A percentile compares a stretch with the other conserved stretches of the same genome.
Conservation (phyloP, 2,888 invertebrate species). For the Pyrrhia umbra region DNA sequence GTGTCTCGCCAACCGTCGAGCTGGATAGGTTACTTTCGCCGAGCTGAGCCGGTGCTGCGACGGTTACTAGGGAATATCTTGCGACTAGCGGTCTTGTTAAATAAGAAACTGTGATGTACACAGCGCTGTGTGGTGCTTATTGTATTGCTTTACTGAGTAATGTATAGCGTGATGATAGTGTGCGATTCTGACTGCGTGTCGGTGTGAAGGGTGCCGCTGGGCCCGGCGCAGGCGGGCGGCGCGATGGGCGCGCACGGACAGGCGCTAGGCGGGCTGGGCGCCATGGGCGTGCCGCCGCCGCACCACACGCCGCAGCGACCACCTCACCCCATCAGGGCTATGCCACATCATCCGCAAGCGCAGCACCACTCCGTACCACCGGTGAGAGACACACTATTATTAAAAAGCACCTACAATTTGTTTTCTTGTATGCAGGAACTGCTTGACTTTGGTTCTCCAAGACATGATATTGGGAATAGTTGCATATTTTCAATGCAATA, state of each 20-base stretch:
- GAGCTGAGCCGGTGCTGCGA: slow-evolving; percentile 29
- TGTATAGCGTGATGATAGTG: slow-evolving; percentile 37
- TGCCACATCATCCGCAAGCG: slow-evolving; percentile 81
- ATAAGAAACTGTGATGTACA: slow-evolving; percentile 49
- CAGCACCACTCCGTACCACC: slow-evolving; percentile 83
- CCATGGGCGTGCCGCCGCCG: slow-evolving; percentile 76
- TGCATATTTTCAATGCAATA: too few species aligned
- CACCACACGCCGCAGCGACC: slow-evolving; percentile 73
- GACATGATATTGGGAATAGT: too few species aligned
- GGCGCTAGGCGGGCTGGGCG: slow-evolving; percentile 77
- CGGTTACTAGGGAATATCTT: slow-evolving; percentile 19
- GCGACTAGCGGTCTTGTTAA: slow-evolving; percentile 1
- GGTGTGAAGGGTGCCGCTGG: slow-evolving; percentile 81
- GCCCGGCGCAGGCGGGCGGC: slow-evolving; percentile 78
- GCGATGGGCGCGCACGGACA: slow-evolving; percentile 79
- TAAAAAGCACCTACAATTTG: neutral
- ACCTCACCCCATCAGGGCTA: slow-evolving; percentile 83
- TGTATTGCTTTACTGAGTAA: slow-evolving; percentile 38
- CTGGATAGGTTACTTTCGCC: slow-evolving; percentile 57
- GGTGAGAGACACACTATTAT: slow-evolving; percentile 62
- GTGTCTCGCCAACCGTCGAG: slow-evolving; percentile 64
- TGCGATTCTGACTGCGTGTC: slow-evolving; percentile 54
- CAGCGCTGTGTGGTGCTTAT: slow-evolving; percentile 32
- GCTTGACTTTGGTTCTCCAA: too few species aligned
- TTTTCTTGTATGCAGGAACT: neutral